Percentiles rank a stretch among this genome's conserved stretches.
phyloP scores from a whole-genome alignment of 2,797 vertebrate genomes.

The Odontamblyopus rebecca region DNA sequence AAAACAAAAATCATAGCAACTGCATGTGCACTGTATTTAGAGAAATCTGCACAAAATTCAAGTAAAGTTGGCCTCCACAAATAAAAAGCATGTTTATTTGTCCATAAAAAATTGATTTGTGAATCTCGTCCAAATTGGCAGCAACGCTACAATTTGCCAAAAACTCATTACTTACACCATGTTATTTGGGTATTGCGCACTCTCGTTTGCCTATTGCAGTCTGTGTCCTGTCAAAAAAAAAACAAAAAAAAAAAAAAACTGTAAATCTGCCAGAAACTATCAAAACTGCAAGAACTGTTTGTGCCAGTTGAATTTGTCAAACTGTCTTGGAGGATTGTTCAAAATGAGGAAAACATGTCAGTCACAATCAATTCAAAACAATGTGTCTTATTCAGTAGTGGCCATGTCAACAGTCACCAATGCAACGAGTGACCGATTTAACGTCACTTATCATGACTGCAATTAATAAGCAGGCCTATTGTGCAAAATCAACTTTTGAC shows the following conservation, averaged over 20 bases:
- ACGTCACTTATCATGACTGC: no score
- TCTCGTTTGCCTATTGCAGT: neutral
- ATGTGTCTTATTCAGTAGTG: neutral
- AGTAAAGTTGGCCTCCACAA: no score
- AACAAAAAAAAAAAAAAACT: neutral
- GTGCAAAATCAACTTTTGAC: no score
- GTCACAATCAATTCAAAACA: neutral
- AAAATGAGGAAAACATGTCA: neutral
- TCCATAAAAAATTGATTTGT: neutral
- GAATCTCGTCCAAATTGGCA: neutral
- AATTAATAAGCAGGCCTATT: no score
- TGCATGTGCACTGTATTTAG: no score
- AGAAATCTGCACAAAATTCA: no score
- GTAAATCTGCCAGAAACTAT: conserved; percentile 1
- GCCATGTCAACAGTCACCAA: neutral
- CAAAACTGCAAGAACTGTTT: neutral
- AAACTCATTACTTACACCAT: conserved; percentile 4
- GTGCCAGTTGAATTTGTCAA: neutral
- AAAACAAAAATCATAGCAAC: no score
- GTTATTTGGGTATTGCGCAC: conserved; percentile 4
- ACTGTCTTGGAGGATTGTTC: neutral
- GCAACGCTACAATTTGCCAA: neutral
- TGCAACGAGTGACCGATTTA: no score
- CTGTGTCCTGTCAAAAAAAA: neutral
- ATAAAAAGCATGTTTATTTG: no score